Percentiles rank a stretch among this genome's conserved stretches.
Evolutionary conservation across 1,140 invertebrate genomes (phyloP).

Genomic region (Proctacanthus coquilletti): DNA sequence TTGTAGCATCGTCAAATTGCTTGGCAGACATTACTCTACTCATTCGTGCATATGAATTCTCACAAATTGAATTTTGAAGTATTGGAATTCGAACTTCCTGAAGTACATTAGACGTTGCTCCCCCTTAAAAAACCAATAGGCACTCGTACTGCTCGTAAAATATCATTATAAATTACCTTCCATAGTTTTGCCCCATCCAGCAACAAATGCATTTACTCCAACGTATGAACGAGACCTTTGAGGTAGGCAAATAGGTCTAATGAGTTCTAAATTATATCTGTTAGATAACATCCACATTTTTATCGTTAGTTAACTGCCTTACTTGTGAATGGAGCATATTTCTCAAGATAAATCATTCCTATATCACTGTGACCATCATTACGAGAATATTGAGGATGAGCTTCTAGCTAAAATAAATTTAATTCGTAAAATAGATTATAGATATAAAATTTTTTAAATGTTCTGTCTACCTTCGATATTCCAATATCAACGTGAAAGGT

Average conservation of each 20-base stretch:
- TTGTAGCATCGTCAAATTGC: slow-evolving; percentile 30
- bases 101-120: slow-evolving; percentile 38
- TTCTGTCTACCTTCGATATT: no score
- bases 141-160: no score
- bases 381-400: slow-evolving; percentile 4
- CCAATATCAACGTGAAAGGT: not conserved
- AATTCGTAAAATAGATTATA: no score
- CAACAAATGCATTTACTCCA: slow-evolving; percentile 40
- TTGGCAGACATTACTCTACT: slow-evolving; percentile 40
- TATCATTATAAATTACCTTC: slow-evolving; percentile 28
- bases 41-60: slow-evolving; percentile 37
- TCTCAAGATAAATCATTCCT: slow-evolving; percentile 7
- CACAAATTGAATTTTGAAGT: slow-evolving; percentile 40
- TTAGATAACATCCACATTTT: slow-evolving; percentile 5
- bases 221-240: slow-evolving; percentile 44
- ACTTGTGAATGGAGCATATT: slow-evolving; percentile 7
- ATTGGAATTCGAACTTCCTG: slow-evolving; percentile 51
- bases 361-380: slow-evolving; percentile 5
- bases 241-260: no score
- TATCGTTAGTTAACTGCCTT: not conserved
- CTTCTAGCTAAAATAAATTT: no score
- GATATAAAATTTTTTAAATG: no score
- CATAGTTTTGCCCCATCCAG: slow-evolving; percentile 44
- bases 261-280: no score
- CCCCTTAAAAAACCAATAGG: no score